Base-by-base conservation (phyloP, 2,888 invertebrate species). In the Meiosimyza platycephala region DNA sequence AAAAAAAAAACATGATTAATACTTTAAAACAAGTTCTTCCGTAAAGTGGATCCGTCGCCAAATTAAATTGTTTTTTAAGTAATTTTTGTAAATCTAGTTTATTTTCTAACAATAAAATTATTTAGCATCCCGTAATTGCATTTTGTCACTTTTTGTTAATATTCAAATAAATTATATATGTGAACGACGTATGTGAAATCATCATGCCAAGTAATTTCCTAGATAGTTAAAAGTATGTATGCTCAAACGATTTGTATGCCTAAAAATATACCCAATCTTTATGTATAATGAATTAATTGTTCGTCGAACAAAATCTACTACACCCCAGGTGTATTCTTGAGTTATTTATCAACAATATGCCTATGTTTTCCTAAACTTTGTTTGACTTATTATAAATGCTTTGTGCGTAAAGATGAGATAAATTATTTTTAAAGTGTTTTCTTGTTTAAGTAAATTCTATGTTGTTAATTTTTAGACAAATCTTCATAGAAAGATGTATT, bases 231-330 rank as follows among this genome's bases (percentile, higher is more conserved):
- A 18, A 57, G 50, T 16, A 69, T 72, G 73, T 72, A 73, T 78
- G 78, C 78, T 77, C 78, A 77, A 76, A 76, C 69, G 67, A 73
- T 75, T 71, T 75, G 72, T 75, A 74, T 75, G 74, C 73, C 75
- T 75, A 74, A 55, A 40, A 55, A 16, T 12, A 12, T 63, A 50
- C 3, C 40, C 40, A 40, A 9, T 40, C 6, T 40, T 9, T 40
- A 40, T 40, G 40, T 40, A 40, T 9, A 9, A 40, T 40, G 6
- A 40, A 40, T 40, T 9, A 40, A 7, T 6, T 9, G 6, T 40
- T 40, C 4, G 40, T 40, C 40, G 2, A 40, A 40, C 40, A 40
- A 40, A 9, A 6, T 40, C 40, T 40, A 9, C 40, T 40, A 40
- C 6, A 9, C 40, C 5, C 1, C 5, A 7, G 40, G 40, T 40